These are phyloP conservation scores for Rhinolophus ferrumequinum DNA, from an alignment of 2,113 vertebrate genomes.

Conservation along the genomic window DNA sequence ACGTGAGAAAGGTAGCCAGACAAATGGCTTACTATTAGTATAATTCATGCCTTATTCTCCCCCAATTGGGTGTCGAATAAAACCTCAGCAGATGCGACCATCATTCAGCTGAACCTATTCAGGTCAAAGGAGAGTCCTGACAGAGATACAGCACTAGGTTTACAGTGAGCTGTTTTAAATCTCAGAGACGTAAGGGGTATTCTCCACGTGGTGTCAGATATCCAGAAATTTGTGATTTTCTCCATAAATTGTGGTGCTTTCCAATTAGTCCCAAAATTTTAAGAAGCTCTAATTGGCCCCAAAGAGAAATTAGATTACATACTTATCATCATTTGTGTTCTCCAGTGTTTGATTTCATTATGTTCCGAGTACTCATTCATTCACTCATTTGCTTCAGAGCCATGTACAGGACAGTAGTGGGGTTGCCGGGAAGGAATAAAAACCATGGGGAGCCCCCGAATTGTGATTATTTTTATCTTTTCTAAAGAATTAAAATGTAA, in stretches of 20 bases:
- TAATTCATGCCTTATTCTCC: neutral
- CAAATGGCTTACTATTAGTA: no score
- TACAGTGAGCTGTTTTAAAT: neutral
- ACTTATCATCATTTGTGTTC: neutral
- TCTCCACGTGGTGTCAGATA: neutral
- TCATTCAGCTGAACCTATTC: neutral
- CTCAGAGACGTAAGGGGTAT: neutral
- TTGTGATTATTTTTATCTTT: neutral
- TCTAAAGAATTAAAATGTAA: neutral
- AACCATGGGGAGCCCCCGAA: accelerated
- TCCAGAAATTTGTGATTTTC: neutral
- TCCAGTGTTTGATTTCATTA: neutral
- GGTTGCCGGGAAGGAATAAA: neutral
- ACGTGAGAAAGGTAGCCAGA: neutral
- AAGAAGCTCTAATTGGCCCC: neutral
- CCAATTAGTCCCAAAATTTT: neutral
- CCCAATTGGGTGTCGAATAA: neutral
- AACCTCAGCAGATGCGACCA: neutral
- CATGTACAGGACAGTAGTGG: neutral
- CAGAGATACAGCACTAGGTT: neutral
- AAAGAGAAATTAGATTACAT: neutral
- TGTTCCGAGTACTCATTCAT: neutral
- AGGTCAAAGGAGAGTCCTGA: neutral
- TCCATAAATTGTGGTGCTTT: neutral
- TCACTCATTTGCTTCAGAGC: neutral